A percentile compares a stretch with the other conserved stretches of the same genome.
Evolutionary conservation across 2,797 vertebrate species (phyloP).

Genomic region (Periparus ater): DNA sequence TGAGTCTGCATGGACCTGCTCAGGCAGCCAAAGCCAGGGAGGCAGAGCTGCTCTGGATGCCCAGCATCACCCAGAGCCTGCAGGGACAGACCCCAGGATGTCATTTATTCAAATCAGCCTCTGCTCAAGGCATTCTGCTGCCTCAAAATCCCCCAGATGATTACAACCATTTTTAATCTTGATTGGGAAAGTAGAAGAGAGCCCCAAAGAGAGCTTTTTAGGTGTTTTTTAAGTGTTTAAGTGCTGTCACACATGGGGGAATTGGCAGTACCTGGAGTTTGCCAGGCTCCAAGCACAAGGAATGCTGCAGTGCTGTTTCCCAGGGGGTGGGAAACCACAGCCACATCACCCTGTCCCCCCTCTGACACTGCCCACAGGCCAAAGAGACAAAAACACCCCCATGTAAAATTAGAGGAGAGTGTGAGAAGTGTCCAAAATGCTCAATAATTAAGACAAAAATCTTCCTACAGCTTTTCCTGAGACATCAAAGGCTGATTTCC

Average conservation of each 20-base stretch:
- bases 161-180: neutral
- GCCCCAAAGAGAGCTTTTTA: neutral
- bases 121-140: neutral
- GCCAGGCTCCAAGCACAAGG: neutral
- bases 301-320: neutral
- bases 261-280: neutral
- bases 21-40: neutral
- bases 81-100: neutral
- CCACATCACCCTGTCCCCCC: neutral
- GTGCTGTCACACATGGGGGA: neutral
- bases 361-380: neutral
- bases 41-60: neutral
- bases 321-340: neutral
- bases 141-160: neutral
- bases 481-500: neutral
- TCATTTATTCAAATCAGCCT: neutral
- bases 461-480: neutral
- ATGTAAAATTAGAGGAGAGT: neutral
- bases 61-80: neutral
- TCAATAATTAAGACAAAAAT: neutral
- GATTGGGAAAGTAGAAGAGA: neutral
- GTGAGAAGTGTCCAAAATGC: neutral
- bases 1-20: fast-evolving
- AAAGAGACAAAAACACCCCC: neutral
- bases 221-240: neutral